These are phyloP conservation scores for Drosophila ustulata DNA, from an alignment of 2,888 invertebrate genomes.

Conservation along the genomic window DNA sequence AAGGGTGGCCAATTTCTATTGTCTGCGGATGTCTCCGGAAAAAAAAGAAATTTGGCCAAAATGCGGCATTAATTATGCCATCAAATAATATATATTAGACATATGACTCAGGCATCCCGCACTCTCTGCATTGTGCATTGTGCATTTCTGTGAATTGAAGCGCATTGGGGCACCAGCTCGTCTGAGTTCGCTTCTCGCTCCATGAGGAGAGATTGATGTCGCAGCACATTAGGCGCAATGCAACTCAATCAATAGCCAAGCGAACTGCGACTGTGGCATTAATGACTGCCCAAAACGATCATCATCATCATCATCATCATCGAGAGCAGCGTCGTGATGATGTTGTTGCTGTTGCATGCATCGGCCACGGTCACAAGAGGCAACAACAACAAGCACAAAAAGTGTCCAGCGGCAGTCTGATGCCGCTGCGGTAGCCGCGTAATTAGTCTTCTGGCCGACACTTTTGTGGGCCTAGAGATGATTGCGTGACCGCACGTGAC, in stretches of 20 bases:
- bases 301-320: conserved; percentile 37
- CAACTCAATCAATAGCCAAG: conserved; percentile 80
- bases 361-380: background rate
- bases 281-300: conserved; percentile 67
- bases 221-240: conserved; percentile 81
- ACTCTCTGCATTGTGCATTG: background rate
- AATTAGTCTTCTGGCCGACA: conserved; percentile 82
- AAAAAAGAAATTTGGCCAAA: conserved; percentile 44
- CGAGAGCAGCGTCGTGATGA: conserved; percentile 20
- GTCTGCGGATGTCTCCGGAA: conserved; percentile 26
- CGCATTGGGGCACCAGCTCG: conserved; percentile 28
- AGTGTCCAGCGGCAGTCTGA: conserved; percentile 17
- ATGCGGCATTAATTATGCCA: conserved; percentile 67
- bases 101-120: conserved; percentile 35
- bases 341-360: conserved; percentile 13
- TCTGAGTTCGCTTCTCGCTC: conserved; percentile 2
- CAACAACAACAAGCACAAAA: conserved; percentile 25
- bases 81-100: conserved; percentile 40
- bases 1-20: conserved; percentile 35
- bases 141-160: conserved; percentile 67
- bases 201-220: conserved; percentile 80
- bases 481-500: conserved; percentile 37
- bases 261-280: conserved; percentile 58
- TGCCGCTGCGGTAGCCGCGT: conserved; percentile 61
- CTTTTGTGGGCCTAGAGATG: conserved; percentile 61